A percentile compares a stretch with the other conserved stretches of the same genome.
Conservation (phyloP, 2,888 invertebrate genomes). For the Mechanitis messenoides region DNA sequence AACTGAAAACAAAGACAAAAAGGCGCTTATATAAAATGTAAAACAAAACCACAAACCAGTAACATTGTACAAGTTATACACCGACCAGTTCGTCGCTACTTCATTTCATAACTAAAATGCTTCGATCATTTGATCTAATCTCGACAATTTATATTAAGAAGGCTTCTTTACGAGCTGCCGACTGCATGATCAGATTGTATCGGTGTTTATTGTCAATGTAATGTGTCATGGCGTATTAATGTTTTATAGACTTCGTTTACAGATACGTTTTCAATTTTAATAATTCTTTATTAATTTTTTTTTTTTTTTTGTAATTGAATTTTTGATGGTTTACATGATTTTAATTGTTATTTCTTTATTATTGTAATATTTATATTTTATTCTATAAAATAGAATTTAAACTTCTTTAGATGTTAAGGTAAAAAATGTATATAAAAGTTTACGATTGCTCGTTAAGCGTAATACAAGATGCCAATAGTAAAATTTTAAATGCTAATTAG, state of each 20-base stretch:
- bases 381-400: neutral
- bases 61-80: neutral
- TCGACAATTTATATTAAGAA: slow-evolving; percentile 29
- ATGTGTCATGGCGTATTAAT: slow-evolving; percentile 32
- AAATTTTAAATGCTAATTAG: slow-evolving; percentile 6
- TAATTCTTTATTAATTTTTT: neutral
- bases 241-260: slow-evolving; percentile 22
- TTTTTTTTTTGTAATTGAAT: too few species aligned
- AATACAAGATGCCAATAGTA: slow-evolving; percentile 18
- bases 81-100: neutral
- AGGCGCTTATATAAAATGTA: neutral
- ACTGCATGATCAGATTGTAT: slow-evolving; percentile 32
- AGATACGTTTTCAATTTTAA: slow-evolving; percentile 4
- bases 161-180: slow-evolving; percentile 27
- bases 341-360: too few species aligned
- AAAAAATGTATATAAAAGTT: slow-evolving; percentile 1
- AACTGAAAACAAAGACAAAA: too few species aligned
- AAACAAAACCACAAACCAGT: neutral
- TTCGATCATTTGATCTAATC: slow-evolving; percentile 23
- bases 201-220: slow-evolving; percentile 33
- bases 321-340: too few species aligned
- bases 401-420: neutral
- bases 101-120: slow-evolving; percentile 2
- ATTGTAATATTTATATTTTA: too few species aligned
- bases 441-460: slow-evolving; percentile 12